Conservation (phyloP, 1,140 invertebrate species). For the Cyphomyrmex costatus region DNA sequence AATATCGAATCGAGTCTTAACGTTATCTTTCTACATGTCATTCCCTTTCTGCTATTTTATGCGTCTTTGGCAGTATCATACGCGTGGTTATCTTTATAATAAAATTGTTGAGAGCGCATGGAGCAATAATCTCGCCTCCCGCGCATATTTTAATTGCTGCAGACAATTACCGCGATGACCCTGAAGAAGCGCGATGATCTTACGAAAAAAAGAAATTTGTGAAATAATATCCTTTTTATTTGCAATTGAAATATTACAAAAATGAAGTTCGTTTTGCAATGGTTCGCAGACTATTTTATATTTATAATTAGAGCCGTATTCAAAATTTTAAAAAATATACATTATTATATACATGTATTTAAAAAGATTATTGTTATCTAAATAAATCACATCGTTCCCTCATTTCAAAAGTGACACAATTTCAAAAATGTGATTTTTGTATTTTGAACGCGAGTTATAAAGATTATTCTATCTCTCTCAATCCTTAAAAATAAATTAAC, state of each 20-base stretch:
- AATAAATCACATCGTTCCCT: too few relatives aligned
- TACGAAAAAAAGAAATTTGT: neutral
- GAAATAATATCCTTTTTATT: conserved; percentile 52
- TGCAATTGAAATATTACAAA: conserved; percentile 42
- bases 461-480: too few relatives aligned
- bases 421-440: too few relatives aligned
- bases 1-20: neutral
- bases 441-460: too few relatives aligned
- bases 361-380: too few relatives aligned
- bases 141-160: conserved; percentile 47
- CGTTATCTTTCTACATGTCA: neutral
- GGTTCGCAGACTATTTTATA: neutral
- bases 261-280: conserved; percentile 32
- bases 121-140: conserved; percentile 14
- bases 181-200: conserved; percentile 35
- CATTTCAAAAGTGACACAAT: too few relatives aligned
- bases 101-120: conserved; percentile 3
- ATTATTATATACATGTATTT: too few relatives aligned
- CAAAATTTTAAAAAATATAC: neutral
- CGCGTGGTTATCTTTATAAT: neutral
- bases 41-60: neutral
- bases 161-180: conserved; percentile 50
- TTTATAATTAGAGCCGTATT: conserved; percentile 12
- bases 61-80: neutral
- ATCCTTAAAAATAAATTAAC: too few relatives aligned